Evolutionary conservation across 1,140 invertebrate genomes (phyloP), one percentile per base, ranked within the genome.

Genomic region (Drosophila kurseongensis): DNA sequence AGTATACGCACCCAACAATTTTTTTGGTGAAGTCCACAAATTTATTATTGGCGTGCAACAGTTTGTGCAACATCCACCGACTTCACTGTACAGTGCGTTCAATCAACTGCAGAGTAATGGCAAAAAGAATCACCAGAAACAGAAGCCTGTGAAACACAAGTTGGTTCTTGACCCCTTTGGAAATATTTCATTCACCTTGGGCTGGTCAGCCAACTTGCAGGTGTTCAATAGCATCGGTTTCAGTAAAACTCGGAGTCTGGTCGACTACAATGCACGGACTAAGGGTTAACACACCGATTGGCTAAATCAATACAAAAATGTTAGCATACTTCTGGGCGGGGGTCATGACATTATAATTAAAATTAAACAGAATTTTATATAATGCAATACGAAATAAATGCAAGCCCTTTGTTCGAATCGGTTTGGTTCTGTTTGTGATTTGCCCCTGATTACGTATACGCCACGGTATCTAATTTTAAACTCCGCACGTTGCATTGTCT

Each of bases 171-270:
- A 86, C 57, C 76, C 76, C 8, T 60, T 83, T n/a, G 78, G 83
- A 4, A 79, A 78, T 50, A 16, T 89, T 1, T 73, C 80, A 0
- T 48, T 91, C 4, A 66, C 45, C 51, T 41, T 91, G 10, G 83
- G 75, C 4, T 79, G 82, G 48, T 54, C 59, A 3, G 68, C 75
- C 12, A 84, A 91, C 36, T 77, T 91, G 40, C 48, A 73, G 18
- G 32, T 78, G 13, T 68, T 50, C 54, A 80, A 74, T 38, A 83
- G 40, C 44, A 36, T 69, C 36, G 44, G 57, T 52, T 52, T 52
- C 18, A 16, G 56, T 12, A 62, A 44, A n/a, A 32, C 8, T 8
- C 36, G 44, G 7, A 29, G 27, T 47, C 42, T 27, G n/a, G n/a
- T 8, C 8, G 23, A 36, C 13, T 16, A 54, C 60, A 62, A 14